These are phyloP conservation scores for Gambelia wislizenii DNA, from an alignment of 2,797 vertebrate species.

Conservation along the genomic window DNA sequence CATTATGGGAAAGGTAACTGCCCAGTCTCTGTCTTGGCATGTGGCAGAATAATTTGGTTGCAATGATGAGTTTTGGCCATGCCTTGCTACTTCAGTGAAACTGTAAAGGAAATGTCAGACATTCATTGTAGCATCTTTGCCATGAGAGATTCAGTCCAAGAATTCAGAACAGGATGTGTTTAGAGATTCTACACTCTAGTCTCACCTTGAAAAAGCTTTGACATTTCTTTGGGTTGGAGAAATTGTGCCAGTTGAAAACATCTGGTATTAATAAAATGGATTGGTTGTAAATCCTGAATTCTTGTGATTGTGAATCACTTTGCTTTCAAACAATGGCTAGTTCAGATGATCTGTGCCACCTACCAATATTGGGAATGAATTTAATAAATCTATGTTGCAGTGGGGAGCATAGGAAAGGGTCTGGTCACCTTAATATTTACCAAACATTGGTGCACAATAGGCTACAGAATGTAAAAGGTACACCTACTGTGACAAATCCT, in stretches of 20 bases:
- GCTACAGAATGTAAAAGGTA: not conserved
- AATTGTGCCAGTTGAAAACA: constrained; percentile 39
- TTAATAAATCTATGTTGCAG: not conserved
- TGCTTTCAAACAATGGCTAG: not conserved
- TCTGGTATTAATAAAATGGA: constrained; percentile 58
- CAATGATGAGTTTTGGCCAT: not conserved
- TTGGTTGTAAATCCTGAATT: constrained; percentile 49
- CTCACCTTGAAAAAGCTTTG: constrained; percentile 48
- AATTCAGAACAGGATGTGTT: constrained; percentile 25
- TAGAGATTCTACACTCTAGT: constrained; percentile 26
- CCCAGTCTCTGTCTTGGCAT: not conserved
- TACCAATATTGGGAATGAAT: not conserved
- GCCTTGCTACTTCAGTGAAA: constrained; percentile 18
- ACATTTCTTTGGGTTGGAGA: constrained; percentile 30
- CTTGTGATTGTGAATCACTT: constrained; percentile 1
- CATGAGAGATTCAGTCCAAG: not conserved
- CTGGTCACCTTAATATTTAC: not conserved
- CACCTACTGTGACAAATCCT: not conserved
- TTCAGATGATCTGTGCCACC: not conserved
- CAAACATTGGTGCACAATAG: not conserved
- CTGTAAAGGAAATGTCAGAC: constrained; percentile 18
- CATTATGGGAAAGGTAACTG: not conserved
- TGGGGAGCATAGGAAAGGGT: not conserved
- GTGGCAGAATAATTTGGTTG: not conserved
- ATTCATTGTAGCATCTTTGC: constrained; percentile 19